Base-by-base conservation (phyloP, 1,140 invertebrate genomes). In the Trachymyrmex septentrionalis region DNA sequence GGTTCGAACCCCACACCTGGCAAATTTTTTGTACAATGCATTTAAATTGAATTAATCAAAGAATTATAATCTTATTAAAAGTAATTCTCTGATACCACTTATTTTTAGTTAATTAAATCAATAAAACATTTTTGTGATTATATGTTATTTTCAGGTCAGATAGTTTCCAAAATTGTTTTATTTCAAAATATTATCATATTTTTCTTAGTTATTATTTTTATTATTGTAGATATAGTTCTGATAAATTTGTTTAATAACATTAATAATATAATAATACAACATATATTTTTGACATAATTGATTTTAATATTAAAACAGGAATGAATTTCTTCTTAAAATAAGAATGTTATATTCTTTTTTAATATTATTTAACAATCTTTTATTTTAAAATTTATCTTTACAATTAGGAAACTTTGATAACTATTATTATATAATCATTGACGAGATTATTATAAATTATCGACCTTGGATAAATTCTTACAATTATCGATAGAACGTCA, bases 1-100 rank as follows among this genome's bases (percentile, higher is more conserved):
- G 91, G 91, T 92, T 92, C 91, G 91, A 92, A 92, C 90, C 91
- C 91, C 91, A 92, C 91, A 92, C 91, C 91, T 92, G 90, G 91
- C 91, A 92, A 87, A 4, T 5, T 38, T 55, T 80, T 90, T 87
- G 21, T n/a, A 27, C 4, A 10, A 44, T n/a, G 0, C 4, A 63
- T 44, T 53, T 75, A 12, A 44, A 44, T 44, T 34, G 34, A 72
- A 55, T 75, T 19, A 21, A 72, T 38, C 2, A 48, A 38, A 34
- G 0, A 5, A 9, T 73, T 48, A 14, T 1, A 48, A 0, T 2
- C 14, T 30, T 48, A 12, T 21, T 21, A 4, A 48, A 27, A 53
- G 34, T 21, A 73, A 7, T 21, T 57, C 7, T 12, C 30, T 16
- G 3, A 55, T 2, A 30, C 2, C 14, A 67, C 44, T 57, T 21